Conservation (phyloP, 1,140 invertebrate species). For the Drosophila micromelanica region DNA sequence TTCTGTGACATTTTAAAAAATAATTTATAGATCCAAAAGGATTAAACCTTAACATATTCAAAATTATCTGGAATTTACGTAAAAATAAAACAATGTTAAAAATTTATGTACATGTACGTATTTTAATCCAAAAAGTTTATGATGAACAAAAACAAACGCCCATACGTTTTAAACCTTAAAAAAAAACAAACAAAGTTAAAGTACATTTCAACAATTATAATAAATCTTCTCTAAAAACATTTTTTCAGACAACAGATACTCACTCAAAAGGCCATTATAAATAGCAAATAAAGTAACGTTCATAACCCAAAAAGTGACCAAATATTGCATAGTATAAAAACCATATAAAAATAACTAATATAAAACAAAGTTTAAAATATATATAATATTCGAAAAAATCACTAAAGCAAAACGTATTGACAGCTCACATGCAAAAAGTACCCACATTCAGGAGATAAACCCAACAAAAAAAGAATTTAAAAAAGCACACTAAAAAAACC, state of each 20-base stretch:
- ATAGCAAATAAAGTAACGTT: conserved; percentile 1
- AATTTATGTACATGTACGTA: no score
- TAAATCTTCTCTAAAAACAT: background rate
- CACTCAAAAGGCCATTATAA: conserved; percentile 10
- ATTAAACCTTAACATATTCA: no score
- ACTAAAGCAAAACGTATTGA: background rate
- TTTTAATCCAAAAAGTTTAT: no score
- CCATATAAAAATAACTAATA: background rate
- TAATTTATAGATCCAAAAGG: no score
- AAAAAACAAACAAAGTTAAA: conserved; percentile 27
- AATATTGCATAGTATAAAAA: conserved; percentile 31
- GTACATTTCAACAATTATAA: background rate
- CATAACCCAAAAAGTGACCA: conserved; percentile 34
- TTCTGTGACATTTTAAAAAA: no score
- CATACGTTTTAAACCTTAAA: no score
- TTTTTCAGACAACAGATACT: conserved; percentile 1
- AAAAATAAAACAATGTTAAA: no score
- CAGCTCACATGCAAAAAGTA: conserved; percentile 1
- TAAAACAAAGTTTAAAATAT: background rate
- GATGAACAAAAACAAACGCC: no score
- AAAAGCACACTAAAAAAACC: conserved; percentile 35
- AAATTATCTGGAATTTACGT: no score
- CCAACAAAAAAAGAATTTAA: conserved; percentile 9
- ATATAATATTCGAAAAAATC: background rate
- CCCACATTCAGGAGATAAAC: conserved; percentile 24